Conservation (phyloP, 2,888 invertebrate species). For the Atrina japonica region DNA sequence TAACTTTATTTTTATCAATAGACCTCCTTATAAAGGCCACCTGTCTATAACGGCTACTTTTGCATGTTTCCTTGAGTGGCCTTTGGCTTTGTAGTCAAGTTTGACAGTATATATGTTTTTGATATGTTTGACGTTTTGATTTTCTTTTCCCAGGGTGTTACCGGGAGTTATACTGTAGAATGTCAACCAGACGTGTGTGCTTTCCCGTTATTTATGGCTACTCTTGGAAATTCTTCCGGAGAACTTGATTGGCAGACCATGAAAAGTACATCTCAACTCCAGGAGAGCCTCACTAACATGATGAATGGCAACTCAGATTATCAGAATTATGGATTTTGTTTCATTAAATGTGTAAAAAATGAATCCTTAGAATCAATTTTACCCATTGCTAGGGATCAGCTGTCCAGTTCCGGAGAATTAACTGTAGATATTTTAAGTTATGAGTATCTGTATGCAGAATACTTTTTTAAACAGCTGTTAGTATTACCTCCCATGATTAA, state of each 20-base stretch:
- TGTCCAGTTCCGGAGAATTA: too few relatives aligned
- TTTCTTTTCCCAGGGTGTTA: slow-evolving; percentile 26
- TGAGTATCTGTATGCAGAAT: neutral
- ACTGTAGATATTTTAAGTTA: slow-evolving; percentile 2
- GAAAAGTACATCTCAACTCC: neutral
- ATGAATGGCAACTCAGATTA: neutral
- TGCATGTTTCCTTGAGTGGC: too few relatives aligned
- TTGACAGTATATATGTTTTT: too few relatives aligned
- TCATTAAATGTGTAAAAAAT: slow-evolving; percentile 39
- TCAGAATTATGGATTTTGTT: slow-evolving; percentile 46
- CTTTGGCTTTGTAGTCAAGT: too few relatives aligned
- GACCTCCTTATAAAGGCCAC: too few relatives aligned
- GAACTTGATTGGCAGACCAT: slow-evolving; percentile 11
- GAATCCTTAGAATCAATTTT: too few relatives aligned
- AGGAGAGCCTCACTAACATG: neutral
- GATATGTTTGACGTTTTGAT: slow-evolving; percentile 13
- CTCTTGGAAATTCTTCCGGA: slow-evolving; percentile 29
- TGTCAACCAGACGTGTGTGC: slow-evolving; percentile 37
- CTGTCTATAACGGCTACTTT: too few relatives aligned
- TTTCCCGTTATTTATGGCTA: slow-evolving; percentile 24
- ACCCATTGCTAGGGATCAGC: too few relatives aligned
- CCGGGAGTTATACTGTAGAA: slow-evolving; percentile 3
- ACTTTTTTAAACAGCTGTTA: slow-evolving; percentile 22
- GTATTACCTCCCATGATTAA: slow-evolving; percentile 26
- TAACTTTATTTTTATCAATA: too few relatives aligned